phyloP scores from a whole-genome alignment of 2,797 vertebrate genomes.

The Eremophila alpestris region DNA sequence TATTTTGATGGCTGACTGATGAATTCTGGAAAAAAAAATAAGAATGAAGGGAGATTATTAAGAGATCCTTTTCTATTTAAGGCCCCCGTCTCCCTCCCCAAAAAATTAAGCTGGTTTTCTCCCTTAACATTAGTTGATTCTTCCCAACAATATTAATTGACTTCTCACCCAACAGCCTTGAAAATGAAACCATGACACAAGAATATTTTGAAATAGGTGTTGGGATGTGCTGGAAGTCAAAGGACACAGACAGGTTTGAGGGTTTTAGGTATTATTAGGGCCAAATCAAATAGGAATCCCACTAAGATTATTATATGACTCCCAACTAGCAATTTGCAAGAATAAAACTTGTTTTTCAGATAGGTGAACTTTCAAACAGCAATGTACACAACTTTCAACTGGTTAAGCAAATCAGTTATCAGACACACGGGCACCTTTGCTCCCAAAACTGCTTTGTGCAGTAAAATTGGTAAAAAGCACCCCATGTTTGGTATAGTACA shows the following conservation, averaged over 20 bases:
- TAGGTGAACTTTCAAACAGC: neutral
- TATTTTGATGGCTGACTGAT: neutral
- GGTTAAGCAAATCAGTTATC: neutral
- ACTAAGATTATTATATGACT: neutral
- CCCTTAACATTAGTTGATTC: neutral
- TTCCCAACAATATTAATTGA: neutral
- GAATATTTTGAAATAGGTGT: neutral
- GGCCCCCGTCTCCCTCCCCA: accelerated
- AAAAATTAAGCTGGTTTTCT: neutral
- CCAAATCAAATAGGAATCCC: neutral
- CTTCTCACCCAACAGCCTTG: neutral
- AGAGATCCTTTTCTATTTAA: neutral
- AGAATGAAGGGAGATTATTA: neutral
- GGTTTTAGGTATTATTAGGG: neutral
- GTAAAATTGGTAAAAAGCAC: neutral
- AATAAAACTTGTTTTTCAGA: neutral
- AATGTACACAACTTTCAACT: neutral
- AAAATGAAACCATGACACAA: slow-evolving; percentile 15
- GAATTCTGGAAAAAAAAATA: slow-evolving; percentile 46
- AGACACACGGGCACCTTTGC: neutral
- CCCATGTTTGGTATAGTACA: neutral
- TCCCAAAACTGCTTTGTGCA: neutral
- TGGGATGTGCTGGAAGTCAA: neutral
- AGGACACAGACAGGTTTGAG: neutral
- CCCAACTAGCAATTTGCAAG: neutral